Conservation (phyloP, 2,113 vertebrate species). For the Macaca nemestrina region DNA sequence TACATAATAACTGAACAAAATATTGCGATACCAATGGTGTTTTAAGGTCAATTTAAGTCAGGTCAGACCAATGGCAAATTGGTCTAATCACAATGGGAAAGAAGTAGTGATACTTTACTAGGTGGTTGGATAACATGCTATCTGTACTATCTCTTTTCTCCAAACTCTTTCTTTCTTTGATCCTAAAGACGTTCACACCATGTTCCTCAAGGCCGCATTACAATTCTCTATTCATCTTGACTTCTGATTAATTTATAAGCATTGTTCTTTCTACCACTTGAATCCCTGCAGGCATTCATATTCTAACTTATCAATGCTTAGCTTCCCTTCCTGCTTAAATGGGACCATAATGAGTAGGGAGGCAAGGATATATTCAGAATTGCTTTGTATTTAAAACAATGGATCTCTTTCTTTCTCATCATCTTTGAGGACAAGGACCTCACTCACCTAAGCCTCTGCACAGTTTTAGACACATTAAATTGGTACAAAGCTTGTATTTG, state of each 20-base stretch:
- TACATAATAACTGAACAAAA: conserved; percentile 49
- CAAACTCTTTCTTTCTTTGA: background rate
- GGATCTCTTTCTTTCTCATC: background rate
- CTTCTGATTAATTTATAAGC: conserved; percentile 43
- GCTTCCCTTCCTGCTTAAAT: background rate
- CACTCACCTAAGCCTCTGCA: background rate
- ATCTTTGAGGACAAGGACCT: background rate
- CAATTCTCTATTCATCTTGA: conserved; percentile 1
- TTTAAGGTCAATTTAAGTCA: conserved; percentile 58
- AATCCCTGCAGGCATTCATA: background rate
- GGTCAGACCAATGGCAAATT: background rate
- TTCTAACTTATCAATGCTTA: background rate
- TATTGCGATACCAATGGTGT: conserved; percentile 3
- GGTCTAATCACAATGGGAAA: background rate
- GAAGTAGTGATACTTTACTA: background rate
- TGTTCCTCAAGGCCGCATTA: background rate
- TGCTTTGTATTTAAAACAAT: background rate
- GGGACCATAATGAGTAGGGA: background rate
- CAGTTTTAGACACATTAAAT: background rate
- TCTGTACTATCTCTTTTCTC: background rate
- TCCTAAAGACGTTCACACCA: background rate
- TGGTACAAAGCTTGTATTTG: background rate
- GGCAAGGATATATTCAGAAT: background rate
- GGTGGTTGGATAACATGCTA: background rate
- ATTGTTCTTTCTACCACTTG: background rate